Conservation (phyloP, 2,113 vertebrate genomes). For the Chionodraco myersi region DNA sequence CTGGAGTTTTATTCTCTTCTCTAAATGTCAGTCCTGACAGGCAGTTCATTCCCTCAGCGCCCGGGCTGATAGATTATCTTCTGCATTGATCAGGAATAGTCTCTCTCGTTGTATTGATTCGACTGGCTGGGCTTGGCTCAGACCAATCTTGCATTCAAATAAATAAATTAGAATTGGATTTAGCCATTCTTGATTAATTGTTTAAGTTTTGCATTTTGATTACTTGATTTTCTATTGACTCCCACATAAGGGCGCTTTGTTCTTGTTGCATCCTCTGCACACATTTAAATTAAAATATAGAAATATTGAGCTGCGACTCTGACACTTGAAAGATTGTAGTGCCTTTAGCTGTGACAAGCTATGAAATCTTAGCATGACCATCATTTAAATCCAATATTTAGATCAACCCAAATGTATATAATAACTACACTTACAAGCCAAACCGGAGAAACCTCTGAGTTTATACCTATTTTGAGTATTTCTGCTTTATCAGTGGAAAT, state of each 20-base stretch:
- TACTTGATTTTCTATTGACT: not conserved
- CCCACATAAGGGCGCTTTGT: not conserved
- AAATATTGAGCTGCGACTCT: not conserved
- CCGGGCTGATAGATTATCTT: slow-evolving; percentile 36
- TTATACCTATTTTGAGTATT: not conserved
- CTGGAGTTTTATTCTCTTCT: not conserved
- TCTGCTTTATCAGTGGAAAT: not conserved
- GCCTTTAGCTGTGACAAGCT: not conserved
- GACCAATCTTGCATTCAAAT: slow-evolving; percentile 2
- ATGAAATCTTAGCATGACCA: not conserved
- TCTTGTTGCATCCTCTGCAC: not conserved
- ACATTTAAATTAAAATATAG: not conserved
- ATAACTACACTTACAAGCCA: not conserved
- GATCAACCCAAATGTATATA: not conserved
- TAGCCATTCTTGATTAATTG: not conserved
- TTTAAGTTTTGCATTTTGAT: not conserved
- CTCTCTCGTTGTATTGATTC: slow-evolving; percentile 47
- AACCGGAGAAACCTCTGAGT: no score
- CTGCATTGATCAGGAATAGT: slow-evolving; percentile 52
- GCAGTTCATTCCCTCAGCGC: slow-evolving; percentile 12
- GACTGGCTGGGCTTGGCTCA: not conserved
- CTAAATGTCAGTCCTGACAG: slow-evolving; percentile 45
- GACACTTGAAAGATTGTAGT: not conserved
- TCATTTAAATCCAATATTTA: not conserved
- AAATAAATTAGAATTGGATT: slow-evolving; percentile 10